phyloP scores from a whole-genome alignment of 2,888 invertebrate genomes.

The Lepas anatifera region DNA sequence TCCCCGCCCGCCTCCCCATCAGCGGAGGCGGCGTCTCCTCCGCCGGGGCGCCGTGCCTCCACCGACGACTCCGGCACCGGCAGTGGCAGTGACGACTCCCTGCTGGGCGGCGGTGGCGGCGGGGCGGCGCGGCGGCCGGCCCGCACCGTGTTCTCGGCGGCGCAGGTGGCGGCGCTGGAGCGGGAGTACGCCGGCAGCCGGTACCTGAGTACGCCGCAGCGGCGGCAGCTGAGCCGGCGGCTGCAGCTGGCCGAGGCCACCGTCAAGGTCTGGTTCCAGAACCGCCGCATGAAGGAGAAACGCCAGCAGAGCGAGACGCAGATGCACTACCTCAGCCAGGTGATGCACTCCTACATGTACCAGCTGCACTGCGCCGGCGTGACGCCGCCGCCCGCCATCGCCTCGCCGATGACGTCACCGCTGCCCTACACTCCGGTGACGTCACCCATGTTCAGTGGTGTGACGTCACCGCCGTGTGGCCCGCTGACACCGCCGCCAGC shows the following conservation, averaged over 20 bases:
- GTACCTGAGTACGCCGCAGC: constrained; percentile 23
- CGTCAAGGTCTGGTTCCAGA: constrained; percentile 26
- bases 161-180: constrained; percentile 23
- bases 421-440: not conserved
- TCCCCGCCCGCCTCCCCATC: not conserved
- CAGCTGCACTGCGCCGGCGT: constrained; percentile 10
- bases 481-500: not conserved
- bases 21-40: not conserved
- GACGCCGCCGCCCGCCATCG: not conserved
- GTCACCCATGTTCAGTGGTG: not conserved
- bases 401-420: not conserved
- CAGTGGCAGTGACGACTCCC: not conserved
- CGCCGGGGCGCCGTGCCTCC: not conserved
- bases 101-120: not conserved
- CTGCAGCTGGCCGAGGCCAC: constrained; percentile 24
- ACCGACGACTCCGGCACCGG: constrained; percentile 5
- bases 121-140: constrained; percentile 16
- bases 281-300: constrained; percentile 26
- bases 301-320: constrained; percentile 17
- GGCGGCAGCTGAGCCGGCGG: constrained; percentile 23
- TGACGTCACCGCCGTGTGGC: not conserved
- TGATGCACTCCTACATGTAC: constrained; percentile 8
- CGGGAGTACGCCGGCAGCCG: constrained; percentile 23
- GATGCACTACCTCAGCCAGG: constrained; percentile 8
- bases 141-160: constrained; percentile 24